Evolutionary conservation across 1,140 invertebrate genomes (phyloP), one percentile per base, ranked within the genome.

Genomic region (Aphaenogaster floridana): DNA sequence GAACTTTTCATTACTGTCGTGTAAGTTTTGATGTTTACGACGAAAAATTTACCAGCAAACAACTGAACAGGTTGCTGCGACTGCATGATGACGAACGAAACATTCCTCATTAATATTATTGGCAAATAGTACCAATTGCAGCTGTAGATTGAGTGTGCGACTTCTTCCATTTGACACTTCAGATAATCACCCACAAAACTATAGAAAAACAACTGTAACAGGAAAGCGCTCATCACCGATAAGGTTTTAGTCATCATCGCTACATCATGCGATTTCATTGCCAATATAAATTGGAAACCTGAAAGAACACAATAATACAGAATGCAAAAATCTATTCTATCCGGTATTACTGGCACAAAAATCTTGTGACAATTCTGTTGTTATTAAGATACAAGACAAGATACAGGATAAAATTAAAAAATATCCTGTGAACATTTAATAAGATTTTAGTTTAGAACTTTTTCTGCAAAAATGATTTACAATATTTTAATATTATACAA

Each of bases 161-260:
- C 15, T 11, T 52, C 15, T 64, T 86, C 77, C 48, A 77, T 89
- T 66, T 74, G 79, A 50, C 8, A 11, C 11, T 48, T 89, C 2
- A 88, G 74, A 7, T 89, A 89, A 11, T 89, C 76, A 0, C 86
- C 81, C 0, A 88, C 80, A 28, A 80, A 85, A 42, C 86, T 86
- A 28, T 89, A 88, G 17, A 21, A 45, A 0, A 66, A 50, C 57
- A 34, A 79, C 6, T 89, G 88, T 1, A 15, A 1, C 5, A 89
- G 7, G 0, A 88, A 13, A 2, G 59, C 50, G 8, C 0, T 5
- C 8, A 86, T 1, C 2, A 69, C 42, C 4, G 69, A 8, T 0
- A 64, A n/a, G 8, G 50, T 59, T 57, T 86, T 89, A 5, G 48
- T 13, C 3, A 54, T 3, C 48, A 89, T 54, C 0, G 66, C 54